Percentiles rank a stretch among this genome's conserved stretches.
phyloP scores from a whole-genome alignment of 2,113 vertebrate genomes.

The Chiloscyllium plagiosum region DNA sequence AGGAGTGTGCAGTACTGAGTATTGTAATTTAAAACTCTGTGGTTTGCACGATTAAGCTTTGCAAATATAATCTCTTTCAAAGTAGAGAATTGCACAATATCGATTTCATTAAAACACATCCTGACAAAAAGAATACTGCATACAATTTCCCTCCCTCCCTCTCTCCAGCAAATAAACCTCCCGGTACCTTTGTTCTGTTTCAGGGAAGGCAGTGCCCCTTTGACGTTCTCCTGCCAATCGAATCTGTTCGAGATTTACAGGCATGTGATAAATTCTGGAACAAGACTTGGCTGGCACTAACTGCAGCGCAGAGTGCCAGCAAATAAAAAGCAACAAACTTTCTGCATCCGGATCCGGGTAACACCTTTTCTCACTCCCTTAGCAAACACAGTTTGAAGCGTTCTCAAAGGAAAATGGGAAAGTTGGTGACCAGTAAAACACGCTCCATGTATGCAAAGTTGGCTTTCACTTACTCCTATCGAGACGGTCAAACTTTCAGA shows the following conservation, averaged over 20 bases:
- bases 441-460: background rate
- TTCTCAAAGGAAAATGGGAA: background rate
- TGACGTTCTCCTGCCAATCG: background rate
- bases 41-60: background rate
- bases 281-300: background rate
- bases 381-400: background rate
- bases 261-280: background rate
- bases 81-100: background rate
- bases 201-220: background rate
- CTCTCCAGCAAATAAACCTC: background rate
- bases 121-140: background rate
- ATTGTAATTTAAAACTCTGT: background rate
- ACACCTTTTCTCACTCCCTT: background rate
- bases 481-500: background rate
- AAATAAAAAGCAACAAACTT: background rate
- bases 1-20: background rate
- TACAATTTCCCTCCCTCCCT: background rate
- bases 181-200: background rate
- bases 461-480: background rate
- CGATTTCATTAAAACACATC: background rate
- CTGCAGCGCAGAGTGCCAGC: background rate
- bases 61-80: background rate
- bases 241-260: background rate
- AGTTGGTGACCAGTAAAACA: background rate
- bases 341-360: constrained; percentile 29